phyloP scores from a whole-genome alignment of 2,888 invertebrate species.

The Limulus polyphemus region DNA sequence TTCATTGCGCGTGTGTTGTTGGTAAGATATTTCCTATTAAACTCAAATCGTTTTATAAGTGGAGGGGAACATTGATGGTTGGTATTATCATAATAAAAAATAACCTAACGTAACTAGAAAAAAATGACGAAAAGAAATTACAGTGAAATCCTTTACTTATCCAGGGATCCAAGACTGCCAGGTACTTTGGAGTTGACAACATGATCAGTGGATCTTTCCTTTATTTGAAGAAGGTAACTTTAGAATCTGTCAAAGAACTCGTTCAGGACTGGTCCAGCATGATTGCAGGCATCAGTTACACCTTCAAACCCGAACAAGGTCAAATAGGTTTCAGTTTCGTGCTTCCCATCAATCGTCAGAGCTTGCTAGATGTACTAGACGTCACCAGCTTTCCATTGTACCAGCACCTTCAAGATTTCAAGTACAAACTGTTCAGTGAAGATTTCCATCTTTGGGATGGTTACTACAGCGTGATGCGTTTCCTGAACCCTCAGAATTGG shows the following conservation, averaged over 20 bases:
- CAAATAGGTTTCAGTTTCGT: neutral
- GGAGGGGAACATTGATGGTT: no score
- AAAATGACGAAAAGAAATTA: no score
- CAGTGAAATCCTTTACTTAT: no score
- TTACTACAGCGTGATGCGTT: conserved; percentile 31
- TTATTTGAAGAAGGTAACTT: conserved; percentile 7
- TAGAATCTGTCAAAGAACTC: conserved; percentile 10
- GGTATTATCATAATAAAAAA: no score
- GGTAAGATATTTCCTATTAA: no score
- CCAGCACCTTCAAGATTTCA: no score
- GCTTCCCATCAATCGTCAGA: neutral
- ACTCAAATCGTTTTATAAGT: no score
- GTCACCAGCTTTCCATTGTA: neutral
- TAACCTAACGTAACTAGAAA: no score
- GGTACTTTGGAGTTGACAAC: no score
- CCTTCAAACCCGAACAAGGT: neutral
- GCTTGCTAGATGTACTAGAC: neutral
- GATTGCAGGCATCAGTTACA: neutral
- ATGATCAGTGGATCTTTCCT: neutral
- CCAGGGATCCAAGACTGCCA: no score
- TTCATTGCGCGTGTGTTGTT: no score
- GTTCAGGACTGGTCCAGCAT: conserved; percentile 11
- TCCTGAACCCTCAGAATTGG: no score
- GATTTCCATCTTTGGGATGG: neutral
- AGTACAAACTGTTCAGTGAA: neutral